A percentile compares a stretch with the other conserved stretches of the same genome.
Evolutionary conservation across 1,140 invertebrate genomes (phyloP).

Genomic region (Aethina tumida): DNA sequence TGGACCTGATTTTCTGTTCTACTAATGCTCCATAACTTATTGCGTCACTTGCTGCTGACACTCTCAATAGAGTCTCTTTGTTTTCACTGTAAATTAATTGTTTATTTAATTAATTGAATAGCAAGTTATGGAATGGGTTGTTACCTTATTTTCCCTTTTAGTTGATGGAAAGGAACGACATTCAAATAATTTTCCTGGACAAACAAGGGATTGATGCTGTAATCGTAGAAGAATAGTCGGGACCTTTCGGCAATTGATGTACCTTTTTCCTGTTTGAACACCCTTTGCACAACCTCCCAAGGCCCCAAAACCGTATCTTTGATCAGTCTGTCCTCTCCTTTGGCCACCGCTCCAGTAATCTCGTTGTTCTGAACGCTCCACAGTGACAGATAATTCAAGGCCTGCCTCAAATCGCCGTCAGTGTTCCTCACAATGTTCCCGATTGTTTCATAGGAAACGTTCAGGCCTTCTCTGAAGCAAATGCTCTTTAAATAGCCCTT

Average conservation of each 20-base stretch:
- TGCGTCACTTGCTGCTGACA: constrained; percentile 73
- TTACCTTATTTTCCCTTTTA: not conserved
- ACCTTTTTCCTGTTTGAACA: constrained; percentile 72
- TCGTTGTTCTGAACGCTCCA: constrained; percentile 51
- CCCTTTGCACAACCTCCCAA: constrained; percentile 87
- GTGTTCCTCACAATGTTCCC: constrained; percentile 78
- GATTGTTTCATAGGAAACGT: constrained; percentile 65
- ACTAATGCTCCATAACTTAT: constrained; percentile 80
- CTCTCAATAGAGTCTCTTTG: constrained; percentile 49
- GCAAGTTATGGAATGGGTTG: not conserved
- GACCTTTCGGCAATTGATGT: constrained; percentile 82
- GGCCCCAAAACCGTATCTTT: constrained; percentile 86
- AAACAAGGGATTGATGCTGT: constrained; percentile 88
- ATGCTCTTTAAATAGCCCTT: constrained; percentile 84
- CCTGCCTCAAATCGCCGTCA: constrained; percentile 90
- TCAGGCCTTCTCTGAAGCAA: constrained; percentile 85
- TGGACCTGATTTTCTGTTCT: constrained; percentile 67
- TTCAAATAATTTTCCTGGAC: constrained; percentile 95
- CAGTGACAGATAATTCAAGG: constrained; percentile 78
- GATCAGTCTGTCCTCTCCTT: constrained; percentile 46
- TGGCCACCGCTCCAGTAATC: constrained; percentile 40
- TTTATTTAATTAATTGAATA: constrained; percentile 4
- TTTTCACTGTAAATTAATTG: constrained; percentile 27
- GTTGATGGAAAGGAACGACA: constrained; percentile 58
- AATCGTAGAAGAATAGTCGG: constrained; percentile 95